Conservation (phyloP, 2,797 vertebrate species). For the Ibycter americanus region DNA sequence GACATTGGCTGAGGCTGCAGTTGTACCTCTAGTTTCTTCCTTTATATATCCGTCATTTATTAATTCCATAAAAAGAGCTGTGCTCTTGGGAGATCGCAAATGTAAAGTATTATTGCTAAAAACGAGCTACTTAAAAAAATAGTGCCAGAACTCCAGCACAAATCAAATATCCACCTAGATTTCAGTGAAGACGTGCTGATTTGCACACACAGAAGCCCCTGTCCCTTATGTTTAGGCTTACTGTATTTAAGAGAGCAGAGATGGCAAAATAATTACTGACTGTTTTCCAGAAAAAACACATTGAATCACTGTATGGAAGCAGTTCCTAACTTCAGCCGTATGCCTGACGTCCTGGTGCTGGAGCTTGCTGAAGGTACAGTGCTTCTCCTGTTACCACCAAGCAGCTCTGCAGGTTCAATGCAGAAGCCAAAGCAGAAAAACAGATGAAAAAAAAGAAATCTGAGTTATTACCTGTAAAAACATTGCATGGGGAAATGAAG, state of each 20-base stretch:
- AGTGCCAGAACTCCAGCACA: not conserved
- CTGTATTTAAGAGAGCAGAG: not conserved
- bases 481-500: not conserved
- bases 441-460: not conserved
- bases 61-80: not conserved
- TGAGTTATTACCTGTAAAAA: not conserved
- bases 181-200: not conserved
- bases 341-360: accelerated
- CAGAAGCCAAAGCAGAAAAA: not conserved
- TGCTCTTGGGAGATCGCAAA: not conserved
- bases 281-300: not conserved
- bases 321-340: not conserved
- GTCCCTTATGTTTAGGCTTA: not conserved
- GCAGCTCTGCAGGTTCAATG: not conserved
- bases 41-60: not conserved
- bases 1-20: not conserved
- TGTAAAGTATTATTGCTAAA: not conserved
- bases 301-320: not conserved
- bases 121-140: not conserved
- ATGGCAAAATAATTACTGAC: not conserved
- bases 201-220: not conserved
- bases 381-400: not conserved
- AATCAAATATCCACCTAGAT: not conserved
- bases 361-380: not conserved
- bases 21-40: not conserved